Evolutionary conservation across 2,888 invertebrate species (phyloP).

Genomic region (Euzophera pinguis): DNA sequence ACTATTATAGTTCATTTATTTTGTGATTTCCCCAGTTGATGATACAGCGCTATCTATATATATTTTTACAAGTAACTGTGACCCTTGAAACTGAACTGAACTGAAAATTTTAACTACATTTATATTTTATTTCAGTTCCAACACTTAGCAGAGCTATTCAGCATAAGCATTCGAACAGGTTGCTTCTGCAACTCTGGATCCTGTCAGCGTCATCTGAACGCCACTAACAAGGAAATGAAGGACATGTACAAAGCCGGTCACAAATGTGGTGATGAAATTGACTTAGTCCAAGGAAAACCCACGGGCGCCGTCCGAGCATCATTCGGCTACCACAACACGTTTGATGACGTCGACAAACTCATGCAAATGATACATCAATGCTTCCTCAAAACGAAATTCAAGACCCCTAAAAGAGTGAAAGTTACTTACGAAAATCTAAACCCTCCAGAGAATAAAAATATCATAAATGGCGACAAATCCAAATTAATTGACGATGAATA

Average conservation of each 20-base stretch:
- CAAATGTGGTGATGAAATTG: conserved; percentile 93
- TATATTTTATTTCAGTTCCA: conserved; percentile 84
- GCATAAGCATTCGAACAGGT: conserved; percentile 93
- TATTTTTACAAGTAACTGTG: no score
- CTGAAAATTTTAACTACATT: no score
- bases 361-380: conserved; percentile 87
- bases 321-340: conserved; percentile 93
- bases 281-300: conserved; percentile 91
- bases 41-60: no score
- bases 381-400: conserved; percentile 78
- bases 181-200: conserved; percentile 99
- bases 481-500: conserved; percentile 28
- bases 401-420: conserved; percentile 47
- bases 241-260: conserved; percentile 92
- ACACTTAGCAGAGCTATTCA: conserved; percentile 92
- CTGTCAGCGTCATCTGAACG: conserved; percentile 88
- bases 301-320: conserved; percentile 96
- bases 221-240: conserved; percentile 84
- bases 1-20: no score
- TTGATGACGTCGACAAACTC: conserved; percentile 84
- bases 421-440: conserved; percentile 25
- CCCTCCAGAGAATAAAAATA: not conserved
- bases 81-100: no score
- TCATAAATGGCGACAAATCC: conserved; percentile 31
- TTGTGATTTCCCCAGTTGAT: no score